A percentile compares a stretch with the other conserved stretches of the same genome.
Conservation (phyloP, 1,140 invertebrate genomes). For the Chymomyza costata region DNA sequence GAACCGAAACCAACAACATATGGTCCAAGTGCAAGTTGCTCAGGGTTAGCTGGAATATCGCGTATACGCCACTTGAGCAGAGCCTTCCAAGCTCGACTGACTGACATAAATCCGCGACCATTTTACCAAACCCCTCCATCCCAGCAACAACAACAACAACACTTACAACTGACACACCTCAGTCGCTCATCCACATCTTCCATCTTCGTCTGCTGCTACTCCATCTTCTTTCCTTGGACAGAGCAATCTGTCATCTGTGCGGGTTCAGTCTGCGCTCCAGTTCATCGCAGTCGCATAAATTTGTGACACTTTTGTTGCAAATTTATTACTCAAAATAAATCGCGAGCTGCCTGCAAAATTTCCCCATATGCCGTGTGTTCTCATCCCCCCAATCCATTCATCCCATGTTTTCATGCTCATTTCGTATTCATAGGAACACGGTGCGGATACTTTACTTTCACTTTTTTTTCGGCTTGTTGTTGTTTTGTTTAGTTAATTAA, state of each 20-base stretch:
- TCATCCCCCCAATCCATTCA: no score
- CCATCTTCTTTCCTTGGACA: conserved; percentile 35
- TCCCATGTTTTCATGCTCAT: conserved; percentile 48
- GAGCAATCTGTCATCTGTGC: conserved; percentile 61
- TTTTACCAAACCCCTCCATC: no score
- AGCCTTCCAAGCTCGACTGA: background rate
- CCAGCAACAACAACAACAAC: no score
- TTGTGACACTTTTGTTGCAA: conserved; percentile 67
- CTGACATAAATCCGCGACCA: conserved; percentile 14
- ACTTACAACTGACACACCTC: background rate
- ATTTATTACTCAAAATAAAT: conserved; percentile 70
- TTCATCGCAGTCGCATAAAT: conserved; percentile 56
- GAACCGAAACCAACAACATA: conserved; percentile 28
- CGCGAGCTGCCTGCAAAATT: conserved; percentile 28
- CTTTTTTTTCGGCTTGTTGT: conserved; percentile 36
- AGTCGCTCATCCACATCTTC: background rate
- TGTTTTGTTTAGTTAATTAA: conserved; percentile 72
- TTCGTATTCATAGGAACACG: conserved; percentile 70
- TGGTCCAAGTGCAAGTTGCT: conserved; percentile 25
- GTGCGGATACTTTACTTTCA: conserved; percentile 30
- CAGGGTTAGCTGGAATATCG: conserved; percentile 29
- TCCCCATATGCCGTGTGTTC: conserved; percentile 14
- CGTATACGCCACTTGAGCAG: conserved; percentile 20
- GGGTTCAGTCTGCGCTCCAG: conserved; percentile 5
- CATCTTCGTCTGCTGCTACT: conserved; percentile 18